Evolutionary conservation across 2,113 vertebrate species (phyloP).

Genomic region (Callochromis pleurospilus): DNA sequence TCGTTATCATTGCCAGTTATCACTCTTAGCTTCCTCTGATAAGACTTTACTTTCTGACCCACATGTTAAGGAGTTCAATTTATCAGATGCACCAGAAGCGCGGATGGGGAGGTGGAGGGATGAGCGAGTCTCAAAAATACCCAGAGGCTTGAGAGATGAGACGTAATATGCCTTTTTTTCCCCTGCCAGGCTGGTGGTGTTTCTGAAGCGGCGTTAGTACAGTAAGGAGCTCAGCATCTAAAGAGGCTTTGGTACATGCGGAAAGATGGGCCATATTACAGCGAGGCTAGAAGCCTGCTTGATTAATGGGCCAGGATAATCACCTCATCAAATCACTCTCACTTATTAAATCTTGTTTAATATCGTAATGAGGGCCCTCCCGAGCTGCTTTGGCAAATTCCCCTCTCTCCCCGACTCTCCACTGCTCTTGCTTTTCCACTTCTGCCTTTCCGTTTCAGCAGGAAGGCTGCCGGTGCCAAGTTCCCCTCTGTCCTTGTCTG

Average conservation of each 20-base stretch:
- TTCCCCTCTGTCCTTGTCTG: slow-evolving; percentile 2
- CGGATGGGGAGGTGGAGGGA: slow-evolving; percentile 41
- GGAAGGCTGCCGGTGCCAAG: slow-evolving; percentile 18
- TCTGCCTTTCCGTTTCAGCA: slow-evolving; percentile 15
- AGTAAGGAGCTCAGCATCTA: slow-evolving; percentile 90
- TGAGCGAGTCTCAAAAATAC: slow-evolving; percentile 55
- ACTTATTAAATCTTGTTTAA: slow-evolving; percentile 99
- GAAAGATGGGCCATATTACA: slow-evolving; percentile 90
- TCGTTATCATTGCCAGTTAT: slow-evolving; percentile 55
- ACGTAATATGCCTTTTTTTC: slow-evolving; percentile 44
- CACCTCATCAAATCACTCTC: slow-evolving; percentile 98
- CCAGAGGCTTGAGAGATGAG: slow-evolving; percentile 48
- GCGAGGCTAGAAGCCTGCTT: slow-evolving; percentile 88
- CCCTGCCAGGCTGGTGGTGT: slow-evolving; percentile 38
- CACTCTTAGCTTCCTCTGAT: slow-evolving; percentile 52
- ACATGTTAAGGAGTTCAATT: slow-evolving; percentile 70
- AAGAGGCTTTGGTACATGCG: slow-evolving; percentile 86
- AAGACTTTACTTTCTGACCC: slow-evolving; percentile 67
- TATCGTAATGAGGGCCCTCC: slow-evolving; percentile 99
- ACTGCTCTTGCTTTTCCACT: slow-evolving; percentile 30
- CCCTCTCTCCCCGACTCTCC: slow-evolving; percentile 56
- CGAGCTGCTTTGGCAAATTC: slow-evolving; percentile 88
- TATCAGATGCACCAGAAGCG: slow-evolving; percentile 58
- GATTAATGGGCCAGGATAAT: slow-evolving; percentile 97
- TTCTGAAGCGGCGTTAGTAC: slow-evolving; percentile 76